Evolutionary conservation across 1,140 invertebrate genomes (phyloP), one percentile per base, ranked within the genome.

Genomic region (Drosophila kurseongensis): DNA sequence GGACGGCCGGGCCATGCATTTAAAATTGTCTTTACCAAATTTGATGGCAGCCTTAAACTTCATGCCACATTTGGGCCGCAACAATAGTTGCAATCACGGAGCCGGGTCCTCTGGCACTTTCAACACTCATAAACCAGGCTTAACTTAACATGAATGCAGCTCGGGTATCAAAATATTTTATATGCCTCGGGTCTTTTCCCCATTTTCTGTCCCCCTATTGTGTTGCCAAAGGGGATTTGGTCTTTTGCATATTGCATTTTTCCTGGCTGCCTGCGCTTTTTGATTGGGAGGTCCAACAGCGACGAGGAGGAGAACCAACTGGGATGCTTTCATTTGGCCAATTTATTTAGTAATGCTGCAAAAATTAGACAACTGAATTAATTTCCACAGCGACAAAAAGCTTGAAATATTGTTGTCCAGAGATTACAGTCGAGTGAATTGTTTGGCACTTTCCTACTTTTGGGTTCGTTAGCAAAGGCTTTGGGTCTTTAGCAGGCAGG

Each of bases 341-440:
- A 89, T 89, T 90, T 84, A 84, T 85, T 80, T 88, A 83, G 71
- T 78, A 80, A 80, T 80, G 68, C 52, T 78, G 62, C 69, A 83
- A 69, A 89, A 89, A 89, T 89, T 89, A 89, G 84, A 89, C 84
- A 89, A 89, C 84, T 89, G 84, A 89, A 89, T 89, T 89, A 89
- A 89, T 89, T 89, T 89, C 61, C 55, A 45, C 40, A 73, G 74
- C 75, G 80, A 89, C 80, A 78, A 89, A 89, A 84, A 89, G 80
- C 84, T 89, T 89, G 84, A 89, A 84, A 84, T 89, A 89, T 89
- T 89, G 63, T 27, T 75, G 58, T 41, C 55, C 55, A 60, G 52
- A 63, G 74, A 63, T 89, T 84, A 78, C 40, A 74, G 56, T 67
- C 38, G 47, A 36, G 41, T 55, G 40, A 58, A 71, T 48, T 72